Base-by-base conservation (phyloP, 1,140 invertebrate genomes). In the Pemphigus obesinymphae region DNA sequence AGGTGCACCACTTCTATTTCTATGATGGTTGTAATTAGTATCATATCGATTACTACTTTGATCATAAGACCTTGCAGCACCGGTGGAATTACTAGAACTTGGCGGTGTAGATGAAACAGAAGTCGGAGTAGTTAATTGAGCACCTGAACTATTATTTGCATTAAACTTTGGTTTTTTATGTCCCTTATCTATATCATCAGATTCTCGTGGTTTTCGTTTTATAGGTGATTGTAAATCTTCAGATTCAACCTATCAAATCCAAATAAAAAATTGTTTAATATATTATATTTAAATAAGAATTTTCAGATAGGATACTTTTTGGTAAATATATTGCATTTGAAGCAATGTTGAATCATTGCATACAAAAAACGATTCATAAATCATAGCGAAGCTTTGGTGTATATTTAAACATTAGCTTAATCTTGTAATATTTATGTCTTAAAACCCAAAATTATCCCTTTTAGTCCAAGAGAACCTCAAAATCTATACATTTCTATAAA, bases 21-120 rank as follows among this genome's bases (percentile, higher is more conserved):
- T 80, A 61, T 80, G 76, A 45, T 80, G 76, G 40, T 80, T 80
- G 7, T 80, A 80, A 80, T 61, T 80, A 45, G 11, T 45, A 80
- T 80, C 76, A 80, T 80, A 80, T 43, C 76, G n/a, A 63, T 80
- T 80, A 63, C 34, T 80, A 2, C 76, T 61, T 58, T 80, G 76
- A 61, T 80, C 76, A n/a, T 80, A 80, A 11, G 37, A 43, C 13
- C 76, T 80, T 31, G 55, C 17, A 58, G 23, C 53, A 61, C 31
- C 63, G 0, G 75, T 43, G 7, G 76, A 80, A 80, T 80, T 80
- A 80, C 76, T 80, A 61, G 76, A 80, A 80, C 76, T 80, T 6
- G 75, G 75, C 26, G 76, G 76, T 2, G 76, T 55, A 80, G 76
- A 45, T 43, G 37, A 15, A 10, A 43, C 23, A 31, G 40, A n/a